Evolutionary conservation across 2,113 vertebrate species (phyloP).

Genomic region (Ariopsis seemanni): DNA sequence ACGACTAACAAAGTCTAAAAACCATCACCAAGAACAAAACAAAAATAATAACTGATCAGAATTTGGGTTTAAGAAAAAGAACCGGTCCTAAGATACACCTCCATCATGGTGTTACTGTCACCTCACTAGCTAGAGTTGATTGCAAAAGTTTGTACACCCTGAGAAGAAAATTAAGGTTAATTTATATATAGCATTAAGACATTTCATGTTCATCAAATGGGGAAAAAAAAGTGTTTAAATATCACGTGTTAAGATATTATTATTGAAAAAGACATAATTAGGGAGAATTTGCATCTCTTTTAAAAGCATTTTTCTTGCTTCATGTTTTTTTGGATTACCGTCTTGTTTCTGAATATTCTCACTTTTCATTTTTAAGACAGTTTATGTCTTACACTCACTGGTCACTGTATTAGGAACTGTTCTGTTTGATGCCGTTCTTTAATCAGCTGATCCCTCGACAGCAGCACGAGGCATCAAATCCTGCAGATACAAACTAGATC

Average conservation of each 20-base stretch:
- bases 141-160: constrained; percentile 7
- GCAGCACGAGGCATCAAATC: no score
- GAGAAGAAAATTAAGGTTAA: neutral
- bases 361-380: no score
- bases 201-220: neutral
- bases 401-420: no score
- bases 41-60: neutral
- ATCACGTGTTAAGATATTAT: neutral
- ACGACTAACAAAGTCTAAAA: no score
- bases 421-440: no score
- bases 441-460: no score
- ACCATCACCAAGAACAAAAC: neutral
- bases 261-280: neutral
- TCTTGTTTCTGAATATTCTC: neutral
- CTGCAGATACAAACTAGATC: no score
- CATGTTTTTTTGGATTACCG: neutral
- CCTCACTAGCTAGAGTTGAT: neutral
- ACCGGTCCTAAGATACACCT: neutral
- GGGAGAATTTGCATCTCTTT: neutral
- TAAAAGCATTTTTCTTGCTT: neutral
- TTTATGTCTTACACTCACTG: no score
- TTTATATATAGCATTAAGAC: neutral
- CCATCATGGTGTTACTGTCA: no score
- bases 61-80: neutral
- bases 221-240: neutral